Percentiles rank a stretch among this genome's conserved stretches.
phyloP scores from a whole-genome alignment of 1,140 invertebrate genomes.

The Drosophila ambigua region DNA sequence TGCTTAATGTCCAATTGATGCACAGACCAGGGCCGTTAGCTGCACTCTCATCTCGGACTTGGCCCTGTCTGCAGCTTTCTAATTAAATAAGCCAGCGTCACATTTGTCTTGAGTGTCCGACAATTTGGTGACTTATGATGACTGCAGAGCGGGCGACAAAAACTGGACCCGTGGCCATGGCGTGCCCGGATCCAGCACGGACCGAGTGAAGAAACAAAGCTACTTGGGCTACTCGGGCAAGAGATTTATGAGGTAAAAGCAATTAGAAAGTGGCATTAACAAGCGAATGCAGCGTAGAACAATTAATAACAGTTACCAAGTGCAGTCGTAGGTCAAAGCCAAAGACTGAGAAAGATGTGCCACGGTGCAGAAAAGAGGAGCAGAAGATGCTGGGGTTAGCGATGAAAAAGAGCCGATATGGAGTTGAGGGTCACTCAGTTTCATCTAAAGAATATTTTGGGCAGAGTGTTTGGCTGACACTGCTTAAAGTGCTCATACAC shows the following conservation, averaged over 20 bases:
- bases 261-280: slow-evolving; percentile 79
- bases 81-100: slow-evolving; percentile 78
- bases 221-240: slow-evolving; percentile 15
- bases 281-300: slow-evolving; percentile 57
- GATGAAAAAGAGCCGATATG: too few species aligned
- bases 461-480: too few species aligned
- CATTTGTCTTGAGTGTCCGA: slow-evolving; percentile 78
- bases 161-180: background rate
- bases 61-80: slow-evolving; percentile 59
- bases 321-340: slow-evolving; percentile 1
- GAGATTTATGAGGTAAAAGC: slow-evolving; percentile 80
- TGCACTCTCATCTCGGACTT: slow-evolving; percentile 26
- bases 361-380: background rate
- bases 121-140: slow-evolving; percentile 78
- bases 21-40: slow-evolving; percentile 61
- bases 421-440: too few species aligned
- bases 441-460: too few species aligned
- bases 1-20: slow-evolving; percentile 76
- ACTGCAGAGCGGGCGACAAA: slow-evolving; percentile 58
- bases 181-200: slow-evolving; percentile 5
- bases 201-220: slow-evolving; percentile 4
- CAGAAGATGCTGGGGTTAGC: background rate
- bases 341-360: background rate
- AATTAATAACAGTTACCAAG: slow-evolving; percentile 59
- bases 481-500: too few species aligned